Percentiles rank a stretch among this genome's conserved stretches.
Evolutionary conservation across 2,797 vertebrate species (phyloP).

Genomic region (Hippopotamyrus pictus): DNA sequence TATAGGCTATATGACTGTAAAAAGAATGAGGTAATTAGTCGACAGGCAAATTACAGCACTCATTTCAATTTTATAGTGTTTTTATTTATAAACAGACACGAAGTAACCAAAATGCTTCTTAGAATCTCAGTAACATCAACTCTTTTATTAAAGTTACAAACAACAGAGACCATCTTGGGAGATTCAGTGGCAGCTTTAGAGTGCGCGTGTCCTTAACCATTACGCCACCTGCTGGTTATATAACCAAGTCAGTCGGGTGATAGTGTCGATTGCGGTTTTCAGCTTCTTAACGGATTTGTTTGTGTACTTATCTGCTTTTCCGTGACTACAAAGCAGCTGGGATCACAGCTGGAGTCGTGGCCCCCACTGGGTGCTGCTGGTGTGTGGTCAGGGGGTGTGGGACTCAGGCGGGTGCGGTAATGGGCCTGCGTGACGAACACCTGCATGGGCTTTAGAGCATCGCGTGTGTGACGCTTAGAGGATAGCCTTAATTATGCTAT

Average conservation of each 20-base stretch:
- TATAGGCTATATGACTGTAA: neutral
- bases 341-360: neutral
- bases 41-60: neutral
- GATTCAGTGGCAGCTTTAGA: neutral
- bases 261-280: neutral
- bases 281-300: neutral
- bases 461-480: neutral
- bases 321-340: neutral
- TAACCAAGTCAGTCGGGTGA: neutral
- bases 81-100: neutral
- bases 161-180: neutral
- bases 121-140: neutral
- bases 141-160: neutral
- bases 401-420: neutral
- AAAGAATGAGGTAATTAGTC: neutral
- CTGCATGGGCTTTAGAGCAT: neutral
- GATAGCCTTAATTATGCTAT: constrained; percentile 26
- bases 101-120: neutral
- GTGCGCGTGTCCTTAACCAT: neutral
- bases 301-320: neutral
- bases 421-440: neutral
- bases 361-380: neutral
- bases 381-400: neutral
- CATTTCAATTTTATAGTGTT: neutral
- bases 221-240: neutral